Base-by-base conservation (phyloP, 92 coral and sea anemone genomes). In the Porites cylindrica region DNA sequence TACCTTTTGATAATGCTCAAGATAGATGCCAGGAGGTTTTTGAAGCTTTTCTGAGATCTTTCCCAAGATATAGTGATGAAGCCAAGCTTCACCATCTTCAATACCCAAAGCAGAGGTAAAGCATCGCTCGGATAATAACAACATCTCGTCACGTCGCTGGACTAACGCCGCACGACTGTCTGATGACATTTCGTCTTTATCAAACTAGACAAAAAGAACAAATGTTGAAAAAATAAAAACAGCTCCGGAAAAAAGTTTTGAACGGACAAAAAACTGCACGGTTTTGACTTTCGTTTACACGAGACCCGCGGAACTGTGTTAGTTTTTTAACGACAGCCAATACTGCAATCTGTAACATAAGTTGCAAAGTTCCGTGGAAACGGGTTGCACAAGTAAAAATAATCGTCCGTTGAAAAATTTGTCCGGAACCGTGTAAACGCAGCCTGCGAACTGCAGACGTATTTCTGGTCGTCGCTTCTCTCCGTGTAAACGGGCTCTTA, bases 81-180 rank as follows among this genome's bases (percentile, higher is more conserved):
- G 85, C 98, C 99, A 97, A 2, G 97, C 94, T 76, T 97, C 99
- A 23, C 98, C 98, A 73, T 97, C 98, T n/a, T 93, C 94, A 82
- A 95, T 97, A 51, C 94, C 95, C 73, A 97, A 94, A 51, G 99
- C 99, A 24, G 93, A 91, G 53, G 95, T 92, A 66, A 97, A 97
- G 87, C 98, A 95, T n/a, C 91, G 84, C 82, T 97, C 95, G 11
- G 99, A 92, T 62, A 95, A 94, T 50, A 91, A 77, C 63, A 97
- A 81, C 99, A 95, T 97, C 79, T 97, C 99, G 59, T 92, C 91
- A 13, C 96, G 94, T 13, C 99, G 93, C 77, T 95, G 94, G 0
- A 88, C 76, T 75, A 93, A 88, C 58, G 96, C 73, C 18, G 90
- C 70, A 7, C 94, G 94, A 62, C 89, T 93, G 79, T 97, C 99